Percentiles rank a stretch among this genome's conserved stretches.
These are phyloP conservation scores for Amorpha juglandis DNA, from an alignment of 2,888 invertebrate species.

Conservation along the genomic window DNA sequence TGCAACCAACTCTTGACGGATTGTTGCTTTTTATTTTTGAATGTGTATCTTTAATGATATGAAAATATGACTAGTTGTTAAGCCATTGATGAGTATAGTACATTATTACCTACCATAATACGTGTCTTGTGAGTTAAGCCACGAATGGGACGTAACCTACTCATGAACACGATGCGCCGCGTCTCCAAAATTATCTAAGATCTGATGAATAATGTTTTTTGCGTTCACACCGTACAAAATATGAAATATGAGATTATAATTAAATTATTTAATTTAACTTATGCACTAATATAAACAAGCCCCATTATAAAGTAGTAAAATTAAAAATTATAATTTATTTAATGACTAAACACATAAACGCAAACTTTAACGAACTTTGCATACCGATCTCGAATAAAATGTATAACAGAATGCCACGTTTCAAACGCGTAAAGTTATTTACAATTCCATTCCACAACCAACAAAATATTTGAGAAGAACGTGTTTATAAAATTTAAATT, in stretches of 20 bases:
- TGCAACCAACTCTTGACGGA: not conserved
- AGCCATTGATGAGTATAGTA: not conserved
- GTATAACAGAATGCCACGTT: constrained; percentile 1
- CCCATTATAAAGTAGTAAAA: not conserved
- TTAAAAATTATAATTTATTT: not conserved
- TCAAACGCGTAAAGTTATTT: constrained; percentile 1
- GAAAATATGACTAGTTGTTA: not conserved
- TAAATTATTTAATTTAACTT: too few relatives aligned
- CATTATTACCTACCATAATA: not conserved
- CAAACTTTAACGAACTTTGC: not conserved
- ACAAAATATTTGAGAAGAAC: constrained; percentile 22
- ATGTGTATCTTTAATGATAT: not conserved
- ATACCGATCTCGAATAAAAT: constrained; percentile 1
- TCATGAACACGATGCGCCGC: too few relatives aligned
- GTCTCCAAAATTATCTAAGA: too few relatives aligned
- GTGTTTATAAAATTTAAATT: constrained; percentile 34
- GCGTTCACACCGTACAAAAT: too few relatives aligned
- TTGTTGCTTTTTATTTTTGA: not conserved
- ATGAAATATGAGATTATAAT: too few relatives aligned
- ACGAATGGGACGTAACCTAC: too few relatives aligned
- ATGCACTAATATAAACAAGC: not conserved
- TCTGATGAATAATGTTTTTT: too few relatives aligned
- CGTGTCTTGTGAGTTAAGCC: not conserved
- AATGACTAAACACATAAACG: not conserved
- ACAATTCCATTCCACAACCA: not conserved